phyloP scores from a whole-genome alignment of 2,888 invertebrate species.

The Galerucella nymphaeae region DNA sequence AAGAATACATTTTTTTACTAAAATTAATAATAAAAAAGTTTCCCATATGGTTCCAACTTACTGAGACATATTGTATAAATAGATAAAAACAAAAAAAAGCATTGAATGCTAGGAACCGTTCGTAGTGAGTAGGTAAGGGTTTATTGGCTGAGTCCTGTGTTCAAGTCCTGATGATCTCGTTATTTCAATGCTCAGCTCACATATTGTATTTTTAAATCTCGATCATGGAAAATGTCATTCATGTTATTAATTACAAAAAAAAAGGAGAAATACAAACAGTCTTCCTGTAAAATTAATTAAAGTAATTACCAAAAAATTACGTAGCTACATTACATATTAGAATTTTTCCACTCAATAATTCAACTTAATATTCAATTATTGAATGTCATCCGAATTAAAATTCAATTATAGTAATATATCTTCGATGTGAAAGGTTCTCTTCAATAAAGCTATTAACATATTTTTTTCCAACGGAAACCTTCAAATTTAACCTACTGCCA shows the following conservation, averaged over 20 bases:
- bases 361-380: not conserved
- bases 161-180: no score
- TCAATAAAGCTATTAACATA: conserved; percentile 16
- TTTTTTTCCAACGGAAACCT: conserved; percentile 6
- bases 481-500: conserved; percentile 21
- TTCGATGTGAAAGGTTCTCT: conserved; percentile 11
- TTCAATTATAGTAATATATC: conserved; percentile 17
- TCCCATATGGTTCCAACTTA: no score
- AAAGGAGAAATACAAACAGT: not conserved
- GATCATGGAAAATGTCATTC: not conserved
- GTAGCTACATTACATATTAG: not conserved
- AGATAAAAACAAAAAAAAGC: no score
- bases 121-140: no score
- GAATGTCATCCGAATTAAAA: not conserved
- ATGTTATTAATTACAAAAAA: not conserved
- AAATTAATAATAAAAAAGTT: no score
- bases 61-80: no score
- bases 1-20: no score
- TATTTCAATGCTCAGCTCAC: no score
- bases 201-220: no score
- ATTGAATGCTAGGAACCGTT: no score
- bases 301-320: not conserved
- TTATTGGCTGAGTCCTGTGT: no score
- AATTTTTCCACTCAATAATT: not conserved
- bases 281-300: not conserved